Base-by-base conservation (phyloP, 2,797 vertebrate species). In the Alectoris magna region DNA sequence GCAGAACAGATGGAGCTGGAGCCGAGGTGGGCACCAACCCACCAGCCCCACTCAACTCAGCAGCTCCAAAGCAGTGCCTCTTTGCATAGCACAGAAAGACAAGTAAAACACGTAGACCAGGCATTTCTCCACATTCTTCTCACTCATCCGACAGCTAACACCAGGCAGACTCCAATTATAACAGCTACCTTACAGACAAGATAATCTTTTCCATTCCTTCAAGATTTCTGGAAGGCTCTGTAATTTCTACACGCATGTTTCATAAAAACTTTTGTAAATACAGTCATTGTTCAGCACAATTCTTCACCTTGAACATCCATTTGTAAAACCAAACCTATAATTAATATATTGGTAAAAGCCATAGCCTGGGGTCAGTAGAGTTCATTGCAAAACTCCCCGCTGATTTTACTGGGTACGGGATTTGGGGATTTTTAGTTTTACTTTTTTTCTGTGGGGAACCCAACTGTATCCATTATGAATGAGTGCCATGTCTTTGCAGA, bases 351-450 rank as follows among this genome's bases (percentile, higher is more conserved):
- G 16, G 91, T 90, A 95, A 91, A 95, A 95, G 96, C 96, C 96
- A 96, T 96, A 96, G 90, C 94, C 94, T 89, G 74, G 94, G 88
- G 73, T 95, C 96, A 96, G 96, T 85, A 88, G 96, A 94, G 95
- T 96, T 96, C 89, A 84, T 91, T 78, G 70, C 69, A 88, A 91
- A 96, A 92, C 94, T 96, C 93, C 91, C 73, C 67, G 67, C 88
- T 96, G 95, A 93, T 93, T 67, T 84, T 69, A 93, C 89, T 88
- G 87, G 95, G 94, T 86, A 72, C 43, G 87, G 51, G 82, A 89
- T 84, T 80, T 9, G 23, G 44, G 49, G 34, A n/a, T 27, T 18
- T 13, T n/a, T 24, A 81, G 82, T 55, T 43, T 72, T 46, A 38
- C 15, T 86, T 69, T 87, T 68, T 89, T 84, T 81, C 72, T 53